Evolutionary conservation across 2,888 invertebrate genomes (phyloP), one percentile per base, ranked within the genome.

Genomic region (Drosophila rubida): DNA sequence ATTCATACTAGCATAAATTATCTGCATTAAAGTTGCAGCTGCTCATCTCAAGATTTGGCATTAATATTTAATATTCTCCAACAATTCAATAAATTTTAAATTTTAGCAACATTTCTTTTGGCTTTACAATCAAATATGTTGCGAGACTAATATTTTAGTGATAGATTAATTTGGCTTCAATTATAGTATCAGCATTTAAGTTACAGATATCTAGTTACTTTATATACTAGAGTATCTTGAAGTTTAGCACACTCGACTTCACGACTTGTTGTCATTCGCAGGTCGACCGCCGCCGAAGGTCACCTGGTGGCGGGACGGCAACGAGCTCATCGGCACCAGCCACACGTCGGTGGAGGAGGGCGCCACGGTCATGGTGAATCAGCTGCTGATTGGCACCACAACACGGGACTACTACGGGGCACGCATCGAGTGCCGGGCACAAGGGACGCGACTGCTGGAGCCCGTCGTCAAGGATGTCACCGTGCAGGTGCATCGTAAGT

Each of bases 251-350:
- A 39, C 16, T 25, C 7, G 4, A 14, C 7, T 13, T 11, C 7
- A 37, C 5, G 19, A 6, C n/a, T 22, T 6, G 2, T 37, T 37
- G 13, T 14, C 35, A 13, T 22, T 42, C 9, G 1, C 8, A 97
- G 97, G 97, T 61, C 95, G 95, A 73, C 97, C 97, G 0, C 93
- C 94, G 41, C 97, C 97, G 23, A 94, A 94, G 74, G 95, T 97
- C 9, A 95, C 95, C 13, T 97, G 97, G 97, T 97, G 96, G 95
- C 94, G 94, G 72, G 96, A 95, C 63, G 94, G 94, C 23, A 94
- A 95, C 64, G 93, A 96, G 74, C 92, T 97, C 62, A 96, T 97
- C 75, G 94, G 94, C 72, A 94, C 94, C 41, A 95, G 95, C 53
- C 96, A 96, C 72, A 91, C 92, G 45, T 92, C 92, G 80, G 94